Evolutionary conservation across 2,797 vertebrate species (phyloP), one percentile per base, ranked within the genome.

Genomic region (Melanogrammus aeglefinus): DNA sequence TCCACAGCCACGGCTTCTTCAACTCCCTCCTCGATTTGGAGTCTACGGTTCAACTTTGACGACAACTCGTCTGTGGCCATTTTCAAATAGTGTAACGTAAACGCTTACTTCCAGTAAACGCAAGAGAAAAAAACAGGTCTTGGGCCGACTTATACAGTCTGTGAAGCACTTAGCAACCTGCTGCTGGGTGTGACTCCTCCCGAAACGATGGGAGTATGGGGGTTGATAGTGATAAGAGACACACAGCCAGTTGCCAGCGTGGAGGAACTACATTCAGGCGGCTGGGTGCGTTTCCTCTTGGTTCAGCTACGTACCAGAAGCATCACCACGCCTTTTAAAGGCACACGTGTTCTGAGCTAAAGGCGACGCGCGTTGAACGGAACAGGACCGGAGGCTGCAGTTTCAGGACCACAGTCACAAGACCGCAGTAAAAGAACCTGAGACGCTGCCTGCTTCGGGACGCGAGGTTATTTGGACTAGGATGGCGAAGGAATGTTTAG

Each of bases 61-160:
- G 96, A 94, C 80, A 96, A 94, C 92, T 97, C 97, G 86, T 97
- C 95, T 77, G 95, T 89, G 87, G 96, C 96, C 95, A 96, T 97
- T 87, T 90, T 72, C 27, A 70, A 73, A 73, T 21, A 31, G 33
- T 38, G 33, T 16, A 44, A 44, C 14, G 41, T 14, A 14, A 33
- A 73, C 31, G 36, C 47, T 51, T 18, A 21, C 4, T 51, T 51
- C 18, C 18, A 51, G 16, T 6, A 21, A 21, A 51, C 6, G 18
- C 4, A 4, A 5, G 6, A 4, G 16, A 16, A 4, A 14, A 14
- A 44, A 16, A 2, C 10, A 21, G 16, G 47, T 18, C 47, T 18
- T 51, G 4, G 47, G 47, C 47, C 57, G 57, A 63, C 14, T 7
- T 21, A 63, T 63, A 63, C 57, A 24, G 57, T 63, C 57, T 1